Base-by-base conservation (phyloP, 2,113 vertebrate genomes). In the Verasper variegatus region DNA sequence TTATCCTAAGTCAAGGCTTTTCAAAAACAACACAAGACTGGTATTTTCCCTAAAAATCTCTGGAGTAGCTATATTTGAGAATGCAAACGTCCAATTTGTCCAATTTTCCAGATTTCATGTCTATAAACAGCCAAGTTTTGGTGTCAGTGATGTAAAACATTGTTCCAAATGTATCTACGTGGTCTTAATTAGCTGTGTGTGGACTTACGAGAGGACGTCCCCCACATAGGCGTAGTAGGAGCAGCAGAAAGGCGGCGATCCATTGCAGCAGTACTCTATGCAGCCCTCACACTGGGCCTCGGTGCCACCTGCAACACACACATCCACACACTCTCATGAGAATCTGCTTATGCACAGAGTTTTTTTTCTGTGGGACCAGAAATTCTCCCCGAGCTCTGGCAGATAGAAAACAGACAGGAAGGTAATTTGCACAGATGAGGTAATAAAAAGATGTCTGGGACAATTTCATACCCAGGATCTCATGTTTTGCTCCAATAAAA, bases 211-310 rank as follows among this genome's bases (percentile, higher is more conserved):
- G 67, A 98, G 95, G 68, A 97, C 95, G 35, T 97, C 97, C n/a
- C 96, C 96, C 47, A 97, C 95, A 1, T 97, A 98, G 85, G 96
- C 95, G 5, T 97, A 97, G 94, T 99, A 98, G 1, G 96, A 98
- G 83, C 97, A 97, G 85, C 96, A 98, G 94, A 97, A 98, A 51
- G 96, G 95, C 0, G 96, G 86, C 20, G 92, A 93, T 51, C 96
- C 96, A 78, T 96, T 95, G 18, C 97, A 99, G 92, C 97, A 99
- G 82, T 97, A 98, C 78, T 96, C 95, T 13, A 93, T 80, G 77
- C 96, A 97, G 85, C 95, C 95, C 77, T 95, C 95, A 88, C 96
- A 97, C 85, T 95, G 94, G 74, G 95, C 95, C 65, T 95, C 85
- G 23, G 93, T 91, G 13, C 88, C 63, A 58, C 95, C 96, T 97